phyloP scores from a whole-genome alignment of 2,113 vertebrate genomes.

The Monarcha castaneiventris region DNA sequence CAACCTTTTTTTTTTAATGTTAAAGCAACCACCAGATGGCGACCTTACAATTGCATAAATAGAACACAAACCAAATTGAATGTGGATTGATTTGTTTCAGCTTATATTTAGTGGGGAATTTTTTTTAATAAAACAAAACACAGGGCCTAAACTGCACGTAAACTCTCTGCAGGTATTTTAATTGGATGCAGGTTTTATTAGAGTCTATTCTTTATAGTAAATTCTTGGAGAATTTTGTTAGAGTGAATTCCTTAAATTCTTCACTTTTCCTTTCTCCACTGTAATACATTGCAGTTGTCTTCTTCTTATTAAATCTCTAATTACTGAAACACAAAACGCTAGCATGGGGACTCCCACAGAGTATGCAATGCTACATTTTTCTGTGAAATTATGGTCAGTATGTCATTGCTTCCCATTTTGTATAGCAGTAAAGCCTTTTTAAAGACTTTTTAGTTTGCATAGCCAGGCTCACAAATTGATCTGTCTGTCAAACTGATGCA shows the following conservation, averaged over 20 bases:
- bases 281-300: not conserved
- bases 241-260: not conserved
- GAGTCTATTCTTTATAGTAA: not conserved
- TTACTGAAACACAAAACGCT: not conserved
- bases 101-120: not conserved
- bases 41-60: slow-evolving; percentile 39
- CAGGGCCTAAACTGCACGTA: not conserved
- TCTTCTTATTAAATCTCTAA: not conserved
- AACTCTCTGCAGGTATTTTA: not conserved
- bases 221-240: not conserved
- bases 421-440: not conserved
- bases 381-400: not conserved
- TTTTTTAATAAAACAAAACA: not conserved
- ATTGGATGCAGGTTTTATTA: not conserved
- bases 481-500: slow-evolving; percentile 38
- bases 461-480: slow-evolving; percentile 42
- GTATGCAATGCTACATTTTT: not conserved
- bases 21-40: slow-evolving; percentile 63
- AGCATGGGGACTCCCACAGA: not conserved
- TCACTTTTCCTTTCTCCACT: not conserved
- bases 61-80: not conserved
- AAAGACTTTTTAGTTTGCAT: slow-evolving; percentile 32
- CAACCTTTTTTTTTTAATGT: not conserved
- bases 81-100: not conserved
- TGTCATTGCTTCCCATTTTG: not conserved